Percentiles rank a stretch among this genome's conserved stretches.
These are phyloP conservation scores for Lanistes nyassanus DNA, from an alignment of 1,140 invertebrate species.

Conservation along the genomic window DNA sequence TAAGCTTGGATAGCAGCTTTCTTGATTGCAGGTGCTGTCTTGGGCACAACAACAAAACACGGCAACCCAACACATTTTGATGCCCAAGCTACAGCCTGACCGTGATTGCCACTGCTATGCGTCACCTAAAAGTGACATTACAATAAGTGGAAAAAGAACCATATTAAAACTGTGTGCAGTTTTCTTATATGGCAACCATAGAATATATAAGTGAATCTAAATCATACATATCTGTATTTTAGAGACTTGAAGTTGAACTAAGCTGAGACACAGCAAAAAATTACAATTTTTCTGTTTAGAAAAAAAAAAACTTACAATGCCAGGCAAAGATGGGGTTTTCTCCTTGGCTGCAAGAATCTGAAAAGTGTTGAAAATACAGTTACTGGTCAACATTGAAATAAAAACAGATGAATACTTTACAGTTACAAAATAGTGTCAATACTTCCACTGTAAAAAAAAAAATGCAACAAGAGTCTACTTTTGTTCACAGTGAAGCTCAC, in stretches of 20 bases:
- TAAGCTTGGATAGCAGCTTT: constrained; percentile 65
- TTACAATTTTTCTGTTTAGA: too few species aligned
- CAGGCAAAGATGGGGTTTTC: constrained; percentile 31
- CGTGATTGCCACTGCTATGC: constrained; percentile 70
- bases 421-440: neutral
- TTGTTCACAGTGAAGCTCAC: too few species aligned
- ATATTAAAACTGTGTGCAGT: too few species aligned
- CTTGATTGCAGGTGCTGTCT: constrained; percentile 63
- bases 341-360: constrained; percentile 41
- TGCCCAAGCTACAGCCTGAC: constrained; percentile 67
- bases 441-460: too few species aligned
- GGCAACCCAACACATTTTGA: constrained; percentile 53
- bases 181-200: too few species aligned
- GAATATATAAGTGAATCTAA: too few species aligned
- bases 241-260: too few species aligned
- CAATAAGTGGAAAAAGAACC: too few species aligned
- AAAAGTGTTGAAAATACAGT: constrained; percentile 6
- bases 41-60: constrained; percentile 66
- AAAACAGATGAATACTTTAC: neutral
- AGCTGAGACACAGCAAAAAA: too few species aligned
- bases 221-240: too few species aligned
- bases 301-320: constrained; percentile 37
- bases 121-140: constrained; percentile 54
- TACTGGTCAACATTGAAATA: neutral
- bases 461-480: too few species aligned